Conservation (phyloP, 2,797 vertebrate species). For the Oryzias dopingdopingensis region DNA sequence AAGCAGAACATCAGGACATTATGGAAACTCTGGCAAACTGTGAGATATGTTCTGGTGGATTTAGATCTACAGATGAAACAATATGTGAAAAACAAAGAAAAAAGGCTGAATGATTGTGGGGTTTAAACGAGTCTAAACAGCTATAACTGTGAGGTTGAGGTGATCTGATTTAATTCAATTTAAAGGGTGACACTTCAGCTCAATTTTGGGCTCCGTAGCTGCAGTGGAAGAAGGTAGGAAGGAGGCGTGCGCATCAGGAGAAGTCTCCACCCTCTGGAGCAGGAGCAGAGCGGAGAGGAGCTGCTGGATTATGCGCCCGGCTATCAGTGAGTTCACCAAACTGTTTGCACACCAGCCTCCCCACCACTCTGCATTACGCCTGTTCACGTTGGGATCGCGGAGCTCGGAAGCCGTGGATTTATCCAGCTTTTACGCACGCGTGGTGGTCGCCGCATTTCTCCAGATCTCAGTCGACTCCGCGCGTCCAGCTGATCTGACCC, state of each 20-base stretch:
- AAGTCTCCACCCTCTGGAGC: conserved; percentile 63
- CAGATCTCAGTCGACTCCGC: neutral
- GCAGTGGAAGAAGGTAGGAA: conserved; percentile 21
- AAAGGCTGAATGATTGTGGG: too few species aligned
- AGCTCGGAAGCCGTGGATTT: conserved; percentile 64
- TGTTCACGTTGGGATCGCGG: conserved; percentile 44
- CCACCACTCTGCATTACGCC: conserved; percentile 37
- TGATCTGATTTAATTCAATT: neutral
- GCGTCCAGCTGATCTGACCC: neutral
- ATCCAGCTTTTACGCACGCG: conserved; percentile 22
- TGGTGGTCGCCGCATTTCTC: neutral
- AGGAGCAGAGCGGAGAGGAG: conserved; percentile 30
- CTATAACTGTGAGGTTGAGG: too few species aligned
- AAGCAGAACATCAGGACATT: neutral
- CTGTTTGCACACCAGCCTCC: conserved; percentile 62
- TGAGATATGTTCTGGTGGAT: too few species aligned
- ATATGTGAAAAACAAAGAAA: too few species aligned
- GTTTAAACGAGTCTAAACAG: too few species aligned
- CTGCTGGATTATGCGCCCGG: conserved; percentile 47
- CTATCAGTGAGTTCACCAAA: conserved; percentile 53
- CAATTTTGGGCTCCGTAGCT: neutral
- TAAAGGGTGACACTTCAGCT: neutral
- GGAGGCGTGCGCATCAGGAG: conserved; percentile 48
- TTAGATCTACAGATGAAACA: too few species aligned
- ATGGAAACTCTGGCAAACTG: too few species aligned